A percentile compares a stretch with the other conserved stretches of the same genome.
Evolutionary conservation across 1,140 invertebrate species (phyloP).

Genomic region (Pemphigus obesinymphae): DNA sequence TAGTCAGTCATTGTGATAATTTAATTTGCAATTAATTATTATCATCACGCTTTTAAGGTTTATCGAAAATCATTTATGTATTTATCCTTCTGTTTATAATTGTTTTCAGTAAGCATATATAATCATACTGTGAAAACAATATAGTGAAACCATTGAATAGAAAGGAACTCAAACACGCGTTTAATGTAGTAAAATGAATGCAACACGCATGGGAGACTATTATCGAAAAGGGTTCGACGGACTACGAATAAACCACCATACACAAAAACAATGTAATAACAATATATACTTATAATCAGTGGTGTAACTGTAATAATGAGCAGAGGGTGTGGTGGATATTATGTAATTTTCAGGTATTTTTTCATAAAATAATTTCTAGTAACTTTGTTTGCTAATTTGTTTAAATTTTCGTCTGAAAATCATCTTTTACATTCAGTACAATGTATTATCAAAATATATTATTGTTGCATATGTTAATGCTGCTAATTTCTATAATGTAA

Average conservation of each 20-base stretch:
- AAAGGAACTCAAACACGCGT: not conserved
- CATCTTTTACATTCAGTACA: no score
- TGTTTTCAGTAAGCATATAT: slow-evolving; percentile 11
- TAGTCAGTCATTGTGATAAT: not conserved
- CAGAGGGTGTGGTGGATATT: no score
- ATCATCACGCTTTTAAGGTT: not conserved
- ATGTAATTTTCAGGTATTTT: no score
- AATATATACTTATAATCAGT: not conserved
- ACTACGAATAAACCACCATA: no score
- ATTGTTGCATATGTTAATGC: no score
- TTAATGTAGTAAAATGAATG: not conserved
- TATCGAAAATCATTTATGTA: not conserved
- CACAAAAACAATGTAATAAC: not conserved
- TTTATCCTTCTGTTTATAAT: not conserved
- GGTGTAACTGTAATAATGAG: no score
- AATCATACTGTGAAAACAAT: not conserved
- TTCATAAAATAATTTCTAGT: no score
- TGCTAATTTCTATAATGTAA: no score
- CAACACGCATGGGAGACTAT: slow-evolving; percentile 12
- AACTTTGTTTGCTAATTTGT: no score
- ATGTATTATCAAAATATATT: no score
- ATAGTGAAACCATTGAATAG: not conserved
- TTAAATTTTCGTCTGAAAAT: no score
- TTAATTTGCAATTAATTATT: not conserved
- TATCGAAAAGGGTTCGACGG: not conserved